Percentiles rank a stretch among this genome's conserved stretches.
Conservation (phyloP, 2,113 vertebrate species). For the Sus scrofa region T2T-Sscrofa CM000816.6:13526501-13527000, state of each 20-base stretch:
- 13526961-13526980: not conserved
- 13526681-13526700: too few species aligned
- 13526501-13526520: not conserved
- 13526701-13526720: too few species aligned
- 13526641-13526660: too few species aligned
- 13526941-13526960: rapidly evolving
- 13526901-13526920: not conserved
- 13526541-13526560: not conserved
- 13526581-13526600: not conserved
- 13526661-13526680: too few species aligned
- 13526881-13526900: not conserved
- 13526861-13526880: not conserved
- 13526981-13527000: rapidly evolving
- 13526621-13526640: too few species aligned
- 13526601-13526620: not conserved
- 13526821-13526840: too few species aligned
- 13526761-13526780: too few species aligned
- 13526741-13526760: too few species aligned
- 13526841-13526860: not conserved
- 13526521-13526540: not conserved
- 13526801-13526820: too few species aligned
- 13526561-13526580: not conserved
- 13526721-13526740: too few species aligned
- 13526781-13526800: too few species aligned
- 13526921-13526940: rapidly evolving